Evolutionary conservation across 2,797 vertebrate species (phyloP).

Genomic region (Columba guinea): DNA sequence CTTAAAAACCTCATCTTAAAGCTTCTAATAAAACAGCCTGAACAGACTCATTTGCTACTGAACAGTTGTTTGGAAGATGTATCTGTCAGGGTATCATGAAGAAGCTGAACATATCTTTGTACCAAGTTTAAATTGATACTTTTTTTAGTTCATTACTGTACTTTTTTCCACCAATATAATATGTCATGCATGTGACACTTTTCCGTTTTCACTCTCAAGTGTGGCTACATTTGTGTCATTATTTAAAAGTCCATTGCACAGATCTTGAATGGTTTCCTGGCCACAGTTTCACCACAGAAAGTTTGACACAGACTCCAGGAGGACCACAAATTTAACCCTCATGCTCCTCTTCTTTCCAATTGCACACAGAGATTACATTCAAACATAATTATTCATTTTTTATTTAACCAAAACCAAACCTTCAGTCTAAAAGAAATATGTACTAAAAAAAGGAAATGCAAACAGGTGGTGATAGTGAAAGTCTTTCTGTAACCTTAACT

Average conservation of each 20-base stretch:
- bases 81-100: background rate
- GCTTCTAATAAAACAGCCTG: background rate
- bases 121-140: background rate
- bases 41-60: background rate
- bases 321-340: background rate
- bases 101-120: background rate
- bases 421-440: background rate
- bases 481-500: background rate
- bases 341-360: background rate
- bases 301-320: background rate
- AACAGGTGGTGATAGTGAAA: background rate
- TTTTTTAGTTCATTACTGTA: background rate
- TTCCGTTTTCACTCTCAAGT: background rate
- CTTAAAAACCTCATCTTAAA: background rate
- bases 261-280: background rate
- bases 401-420: background rate
- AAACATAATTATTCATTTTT: background rate
- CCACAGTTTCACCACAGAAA: background rate
- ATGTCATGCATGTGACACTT: too few relatives aligned
- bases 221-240: background rate
- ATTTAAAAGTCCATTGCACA: background rate
- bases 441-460: background rate
- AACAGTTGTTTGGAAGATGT: background rate
- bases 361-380: background rate
- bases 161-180: too few relatives aligned